A percentile compares a stretch with the other conserved stretches of the same genome.
Conservation (phyloP, 2,113 vertebrate species). For the Ariopsis seemanni region DNA sequence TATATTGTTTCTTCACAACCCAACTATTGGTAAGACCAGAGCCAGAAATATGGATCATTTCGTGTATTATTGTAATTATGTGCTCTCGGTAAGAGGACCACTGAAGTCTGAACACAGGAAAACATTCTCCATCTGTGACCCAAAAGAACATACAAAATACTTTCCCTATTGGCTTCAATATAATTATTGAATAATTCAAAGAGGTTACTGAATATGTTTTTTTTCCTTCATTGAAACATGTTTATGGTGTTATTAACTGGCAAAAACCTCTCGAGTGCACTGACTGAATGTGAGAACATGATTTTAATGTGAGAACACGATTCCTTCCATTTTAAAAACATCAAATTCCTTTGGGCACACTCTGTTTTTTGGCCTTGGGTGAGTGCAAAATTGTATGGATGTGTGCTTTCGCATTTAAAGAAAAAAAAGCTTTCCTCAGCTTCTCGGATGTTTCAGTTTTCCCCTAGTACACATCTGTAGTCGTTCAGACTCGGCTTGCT, state of each 20-base stretch:
- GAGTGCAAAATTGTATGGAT: not conserved
- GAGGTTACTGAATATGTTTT: not conserved
- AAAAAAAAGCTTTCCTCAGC: not conserved
- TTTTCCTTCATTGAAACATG: not conserved
- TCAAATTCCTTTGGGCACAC: not conserved
- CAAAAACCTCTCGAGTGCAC: not conserved
- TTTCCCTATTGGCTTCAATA: not conserved
- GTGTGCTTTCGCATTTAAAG: not conserved
- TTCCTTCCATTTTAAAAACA: not conserved
- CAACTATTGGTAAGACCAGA: not conserved
- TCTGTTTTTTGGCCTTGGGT: not conserved
- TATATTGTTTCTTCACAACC: not conserved
- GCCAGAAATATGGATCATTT: not conserved
- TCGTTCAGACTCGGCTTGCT: not conserved
- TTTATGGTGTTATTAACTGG: not conserved
- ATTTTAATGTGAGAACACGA: not conserved
- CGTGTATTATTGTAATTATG: not conserved
- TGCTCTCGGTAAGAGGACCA: not conserved
- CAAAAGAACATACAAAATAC: not conserved
- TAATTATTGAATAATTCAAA: constrained; percentile 3
- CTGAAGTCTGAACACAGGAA: not conserved
- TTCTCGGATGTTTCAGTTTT: not conserved
- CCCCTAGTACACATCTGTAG: constrained; percentile 12
- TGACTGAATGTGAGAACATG: not conserved
- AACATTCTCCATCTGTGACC: not conserved